Conservation (phyloP, 2,888 invertebrate species). For the Noctua comes region DNA sequence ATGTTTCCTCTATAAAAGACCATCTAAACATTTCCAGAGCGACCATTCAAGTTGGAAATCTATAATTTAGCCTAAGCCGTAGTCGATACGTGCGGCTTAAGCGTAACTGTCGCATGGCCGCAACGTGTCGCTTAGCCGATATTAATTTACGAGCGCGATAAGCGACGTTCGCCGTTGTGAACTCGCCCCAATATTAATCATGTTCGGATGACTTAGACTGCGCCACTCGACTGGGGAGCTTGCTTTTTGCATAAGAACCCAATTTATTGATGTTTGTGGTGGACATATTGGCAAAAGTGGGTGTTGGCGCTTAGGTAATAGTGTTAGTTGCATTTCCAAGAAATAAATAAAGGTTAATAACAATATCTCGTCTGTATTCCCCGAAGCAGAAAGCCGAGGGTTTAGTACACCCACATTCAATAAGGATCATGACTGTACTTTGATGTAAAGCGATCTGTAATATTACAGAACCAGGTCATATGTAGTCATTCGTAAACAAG, state of each 20-base stretch:
- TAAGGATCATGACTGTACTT: background rate
- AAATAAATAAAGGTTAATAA: background rate
- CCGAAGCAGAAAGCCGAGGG: background rate
- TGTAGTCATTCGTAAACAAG: conserved; percentile 14
- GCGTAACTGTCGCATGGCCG: conserved; percentile 21
- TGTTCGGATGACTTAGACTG: conserved; percentile 49
- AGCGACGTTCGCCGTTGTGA: conserved; percentile 44
- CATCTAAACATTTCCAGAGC: background rate
- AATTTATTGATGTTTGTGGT: conserved; percentile 24
- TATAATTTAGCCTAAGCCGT: conserved; percentile 43
- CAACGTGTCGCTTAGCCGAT: conserved; percentile 38
- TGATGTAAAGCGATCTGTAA: background rate
- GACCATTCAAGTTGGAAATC: conserved; percentile 24
- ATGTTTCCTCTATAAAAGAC: background rate
- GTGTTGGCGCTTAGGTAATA: background rate
- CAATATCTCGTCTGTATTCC: background rate
- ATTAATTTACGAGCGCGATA: conserved; percentile 67
- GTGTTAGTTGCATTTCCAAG: background rate
- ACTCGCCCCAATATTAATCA: conserved; percentile 57
- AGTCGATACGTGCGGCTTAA: conserved; percentile 35
- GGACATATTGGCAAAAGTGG: background rate
- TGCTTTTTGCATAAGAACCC: conserved; percentile 50
- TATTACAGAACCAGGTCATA: conserved; percentile 24
- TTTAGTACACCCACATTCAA: background rate
- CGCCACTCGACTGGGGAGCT: conserved; percentile 3